A percentile compares a stretch with the other conserved stretches of the same genome.
Evolutionary conservation across 2,113 vertebrate genomes (phyloP).

Genomic region (Urocitellus parryii): DNA sequence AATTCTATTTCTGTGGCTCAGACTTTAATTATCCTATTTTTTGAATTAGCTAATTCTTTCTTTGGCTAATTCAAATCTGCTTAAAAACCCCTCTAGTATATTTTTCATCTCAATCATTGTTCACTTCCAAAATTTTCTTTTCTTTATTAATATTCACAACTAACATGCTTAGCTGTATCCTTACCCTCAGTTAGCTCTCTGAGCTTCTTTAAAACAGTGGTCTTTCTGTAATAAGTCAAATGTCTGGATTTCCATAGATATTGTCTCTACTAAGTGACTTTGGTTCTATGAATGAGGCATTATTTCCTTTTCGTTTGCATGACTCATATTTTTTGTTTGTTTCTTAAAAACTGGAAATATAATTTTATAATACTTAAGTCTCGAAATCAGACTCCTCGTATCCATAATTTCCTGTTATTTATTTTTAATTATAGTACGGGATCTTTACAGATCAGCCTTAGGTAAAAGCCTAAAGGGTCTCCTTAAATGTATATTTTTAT

Average conservation of each 20-base stretch:
- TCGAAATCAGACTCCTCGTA: neutral
- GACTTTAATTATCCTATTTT: neutral
- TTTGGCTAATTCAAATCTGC: neutral
- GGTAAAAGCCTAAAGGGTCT: neutral
- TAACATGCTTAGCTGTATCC: too few species aligned
- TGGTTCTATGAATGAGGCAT: too few species aligned
- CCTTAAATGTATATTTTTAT: neutral
- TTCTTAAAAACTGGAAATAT: neutral
- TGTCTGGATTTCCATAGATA: neutral
- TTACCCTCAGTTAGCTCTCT: neutral
- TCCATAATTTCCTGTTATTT: neutral
- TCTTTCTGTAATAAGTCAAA: neutral
- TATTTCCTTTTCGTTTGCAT: neutral
- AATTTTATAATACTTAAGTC: neutral
- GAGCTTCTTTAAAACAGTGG: neutral
- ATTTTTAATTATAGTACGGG: neutral
- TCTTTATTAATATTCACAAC: neutral
- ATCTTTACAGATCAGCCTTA: neutral
- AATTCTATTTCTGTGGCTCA: neutral
- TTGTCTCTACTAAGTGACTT: neutral
- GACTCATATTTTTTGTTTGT: neutral
- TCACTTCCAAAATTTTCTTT: neutral
- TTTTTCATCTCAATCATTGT: neutral
- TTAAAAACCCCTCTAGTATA: too few species aligned
- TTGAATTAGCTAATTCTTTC: neutral